These are phyloP conservation scores for Clavelina lepadiformis DNA, from an alignment of 23 tunicate genomes.

Conservation along the genomic window DNA sequence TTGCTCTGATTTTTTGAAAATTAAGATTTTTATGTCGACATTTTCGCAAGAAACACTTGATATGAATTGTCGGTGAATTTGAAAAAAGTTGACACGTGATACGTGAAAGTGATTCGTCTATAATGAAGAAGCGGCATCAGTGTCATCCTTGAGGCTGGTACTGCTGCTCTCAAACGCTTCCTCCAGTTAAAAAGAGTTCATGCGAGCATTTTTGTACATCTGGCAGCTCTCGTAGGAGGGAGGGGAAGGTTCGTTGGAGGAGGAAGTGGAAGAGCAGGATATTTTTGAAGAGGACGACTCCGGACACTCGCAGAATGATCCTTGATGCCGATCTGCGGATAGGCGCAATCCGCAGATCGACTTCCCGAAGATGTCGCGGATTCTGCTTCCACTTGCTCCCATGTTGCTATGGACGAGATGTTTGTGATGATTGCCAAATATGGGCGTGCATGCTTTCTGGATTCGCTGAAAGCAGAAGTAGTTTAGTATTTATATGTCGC, in stretches of 20 bases:
- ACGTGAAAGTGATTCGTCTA: too few relatives aligned
- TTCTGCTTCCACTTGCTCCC: constrained; percentile 7
- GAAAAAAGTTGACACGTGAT: too few relatives aligned
- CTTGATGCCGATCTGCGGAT: too few relatives aligned
- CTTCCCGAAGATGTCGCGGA: constrained; percentile 18
- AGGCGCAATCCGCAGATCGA: neutral
- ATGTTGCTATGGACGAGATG: neutral
- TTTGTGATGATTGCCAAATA: constrained; percentile 12
- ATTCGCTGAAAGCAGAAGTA: constrained; percentile 10
- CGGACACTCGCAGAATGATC: neutral
- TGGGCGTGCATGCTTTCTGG: constrained; percentile 8
- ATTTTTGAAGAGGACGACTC: neutral
- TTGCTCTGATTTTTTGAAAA: too few relatives aligned
- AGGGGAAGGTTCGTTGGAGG: constrained; percentile 3
- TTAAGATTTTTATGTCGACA: too few relatives aligned
- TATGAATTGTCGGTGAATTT: too few relatives aligned
- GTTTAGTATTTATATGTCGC: neutral
- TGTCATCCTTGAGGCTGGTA: too few relatives aligned
- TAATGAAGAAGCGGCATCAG: too few relatives aligned
- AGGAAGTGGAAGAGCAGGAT: neutral
- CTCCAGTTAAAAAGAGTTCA: too few relatives aligned
- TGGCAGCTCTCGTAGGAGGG: constrained; percentile 20
- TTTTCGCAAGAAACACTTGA: too few relatives aligned
- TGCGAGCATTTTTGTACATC: too few relatives aligned
- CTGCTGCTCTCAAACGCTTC: too few relatives aligned